Evolutionary conservation across 2,797 vertebrate genomes (phyloP), one percentile per base, ranked within the genome.

Genomic region (Rousettus madagascariensis): DNA sequence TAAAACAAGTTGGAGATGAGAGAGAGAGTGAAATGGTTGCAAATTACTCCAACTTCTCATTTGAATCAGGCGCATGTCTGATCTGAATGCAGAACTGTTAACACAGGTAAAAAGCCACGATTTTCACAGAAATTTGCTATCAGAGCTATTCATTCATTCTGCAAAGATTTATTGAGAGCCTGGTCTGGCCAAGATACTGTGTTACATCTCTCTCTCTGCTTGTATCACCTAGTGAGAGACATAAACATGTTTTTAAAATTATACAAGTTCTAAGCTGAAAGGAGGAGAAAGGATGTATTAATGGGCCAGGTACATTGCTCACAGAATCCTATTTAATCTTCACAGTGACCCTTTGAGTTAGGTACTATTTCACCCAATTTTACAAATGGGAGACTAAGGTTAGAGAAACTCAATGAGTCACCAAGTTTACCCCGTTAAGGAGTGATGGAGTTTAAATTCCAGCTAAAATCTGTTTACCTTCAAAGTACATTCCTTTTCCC

Each of bases 71-170:
- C 22, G 2, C 72, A 51, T 43, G 22, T 68, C 66, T 94, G 22
- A 53, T 74, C 75, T 90, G 43, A 87, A 85, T 30, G 77, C 2
- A 91, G 63, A 90, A 57, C 36, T 72, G 26, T 86, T 91, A 90
- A 82, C 72, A 69, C 8, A 74, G 71, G 33, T 77, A 63, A 80
- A 84, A 80, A 87, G n/a, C 4, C 43, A 72, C n/a, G 68, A 77
- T 10, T 88, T 87, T 16, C 86, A 68, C 77, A 78, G 51, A 82
- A 92, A 46, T 92, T 38, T 92, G 41, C 55, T 68, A 94, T 91
- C 49, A 88, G 30, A 96, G 55, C 20, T 78, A 82, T 78, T 87
- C 68, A 93, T 49, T 94, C n/a, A 95, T 41, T 91, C 53, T 57
- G 38, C 36, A 82, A 84, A 80, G 26, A 86, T 77, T 82, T 92